Percentiles rank a stretch among this genome's conserved stretches.
These are phyloP conservation scores for Drosophila eohydei DNA, from an alignment of 2,888 invertebrate species.

Conservation along the genomic window DNA sequence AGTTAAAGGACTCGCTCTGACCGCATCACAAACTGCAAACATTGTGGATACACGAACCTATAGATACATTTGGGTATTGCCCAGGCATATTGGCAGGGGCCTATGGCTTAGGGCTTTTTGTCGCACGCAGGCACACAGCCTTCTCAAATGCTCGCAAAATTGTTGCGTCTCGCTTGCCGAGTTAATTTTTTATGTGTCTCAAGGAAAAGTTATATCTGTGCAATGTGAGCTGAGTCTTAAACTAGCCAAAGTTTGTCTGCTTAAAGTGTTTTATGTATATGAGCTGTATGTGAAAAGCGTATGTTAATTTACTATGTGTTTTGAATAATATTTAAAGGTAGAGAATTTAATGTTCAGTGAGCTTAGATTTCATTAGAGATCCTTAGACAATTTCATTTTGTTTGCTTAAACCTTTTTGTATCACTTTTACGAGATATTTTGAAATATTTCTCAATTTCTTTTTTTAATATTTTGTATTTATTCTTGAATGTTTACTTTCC, in stretches of 20 bases:
- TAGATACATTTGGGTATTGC: slow-evolving; percentile 9
- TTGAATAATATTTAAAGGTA: too few species aligned
- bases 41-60: slow-evolving; percentile 19
- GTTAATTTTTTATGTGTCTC: slow-evolving; percentile 51
- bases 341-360: too few species aligned
- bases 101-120: slow-evolving; percentile 13
- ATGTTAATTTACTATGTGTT: too few species aligned
- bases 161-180: slow-evolving; percentile 30
- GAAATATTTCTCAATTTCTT: too few species aligned
- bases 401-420: too few species aligned
- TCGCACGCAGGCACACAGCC: slow-evolving; percentile 28
- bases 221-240: not conserved
- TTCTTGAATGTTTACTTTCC: too few species aligned
- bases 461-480: too few species aligned
- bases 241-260: not conserved
- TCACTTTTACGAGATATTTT: too few species aligned
- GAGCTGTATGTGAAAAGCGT: too few species aligned
- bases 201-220: slow-evolving; percentile 6
- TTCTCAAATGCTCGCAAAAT: slow-evolving; percentile 31
- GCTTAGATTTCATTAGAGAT: too few species aligned
- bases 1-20: slow-evolving; percentile 19
- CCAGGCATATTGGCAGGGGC: not conserved
- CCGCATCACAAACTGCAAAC: slow-evolving; percentile 37
- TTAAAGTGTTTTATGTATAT: not conserved
- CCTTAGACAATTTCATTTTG: too few species aligned